Base-by-base conservation (phyloP, 2,888 invertebrate species). In the Steinernema hermaphroditum region DNA sequence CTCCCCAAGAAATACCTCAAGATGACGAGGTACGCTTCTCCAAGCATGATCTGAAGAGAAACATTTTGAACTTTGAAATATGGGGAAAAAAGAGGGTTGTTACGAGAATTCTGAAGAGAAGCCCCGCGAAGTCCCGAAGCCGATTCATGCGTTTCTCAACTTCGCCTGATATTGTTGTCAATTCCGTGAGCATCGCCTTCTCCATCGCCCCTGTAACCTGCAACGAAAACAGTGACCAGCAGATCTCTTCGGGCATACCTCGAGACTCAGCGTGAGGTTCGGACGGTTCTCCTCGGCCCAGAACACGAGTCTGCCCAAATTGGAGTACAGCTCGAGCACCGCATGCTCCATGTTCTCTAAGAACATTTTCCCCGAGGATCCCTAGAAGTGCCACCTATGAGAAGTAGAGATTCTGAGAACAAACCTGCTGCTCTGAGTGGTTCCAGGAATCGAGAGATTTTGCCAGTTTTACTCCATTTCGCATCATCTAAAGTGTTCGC, bases 391-490 rank as follows among this genome's bases (percentile, higher is more conserved):
- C 22, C 22, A n/a, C 2, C 6, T n/a, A 14, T 8, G 34, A 62
- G 32, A 32, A 24, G 54, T 9, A n/a, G 14, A 49, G 14, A 54
- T 4, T 9, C 12, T 19, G 19, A n/a, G 9, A 22, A 22, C 12
- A n/a, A 19, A 54, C 54, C 54, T 54, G 54, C 14, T 54, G 54
- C 19, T 54, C 12, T 12, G 29, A 24, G 62, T 62, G 27, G n/a
- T 32, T 32, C 62, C 62, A 62, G 16, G 62, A 62, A 62, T 62
- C 62, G 2, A 62, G 27, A 1, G 62, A 32, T 32, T 62, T 62
- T 2, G 29, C 16, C 4, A 62, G 29, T 9, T 12, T 16, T 1
- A 32, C 19, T 12, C 29, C 62, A 32, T 9, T 32, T 9, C 16
- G 29, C 1, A 16, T 29, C 62, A 62, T 62, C 62, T 62, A 16